Conservation (phyloP, 2,113 vertebrate species). For the Sylvicapra grimmia region DNA sequence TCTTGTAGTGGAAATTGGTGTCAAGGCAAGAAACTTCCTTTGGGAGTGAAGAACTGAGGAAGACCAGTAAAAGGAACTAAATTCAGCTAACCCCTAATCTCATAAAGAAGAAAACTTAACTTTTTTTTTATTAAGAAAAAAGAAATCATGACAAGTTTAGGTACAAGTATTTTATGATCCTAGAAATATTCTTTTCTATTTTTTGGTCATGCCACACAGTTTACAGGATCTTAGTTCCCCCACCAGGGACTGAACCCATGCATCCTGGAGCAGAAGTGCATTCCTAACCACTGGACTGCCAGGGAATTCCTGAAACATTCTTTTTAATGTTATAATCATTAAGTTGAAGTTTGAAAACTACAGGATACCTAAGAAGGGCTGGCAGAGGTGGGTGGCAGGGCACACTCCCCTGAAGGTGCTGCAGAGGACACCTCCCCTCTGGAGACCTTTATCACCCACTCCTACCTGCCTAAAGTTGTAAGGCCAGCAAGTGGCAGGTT, state of each 20-base stretch:
- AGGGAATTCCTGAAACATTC: not conserved
- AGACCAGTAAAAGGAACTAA: not conserved
- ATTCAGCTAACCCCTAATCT: not conserved
- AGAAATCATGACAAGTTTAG: not conserved
- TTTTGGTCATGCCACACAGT: not conserved
- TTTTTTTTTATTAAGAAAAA: not conserved
- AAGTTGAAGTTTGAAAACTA: not conserved
- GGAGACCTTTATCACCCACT: not conserved
- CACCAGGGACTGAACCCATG: not conserved
- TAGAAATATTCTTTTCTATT: not conserved
- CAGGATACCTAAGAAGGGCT: not conserved
- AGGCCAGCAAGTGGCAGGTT: not conserved
- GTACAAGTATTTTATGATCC: not conserved
- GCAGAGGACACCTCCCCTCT: not conserved
- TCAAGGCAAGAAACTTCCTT: not conserved
- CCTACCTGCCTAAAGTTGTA: not conserved
- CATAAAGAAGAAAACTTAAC: not conserved
- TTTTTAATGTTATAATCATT: not conserved
- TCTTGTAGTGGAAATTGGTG: not conserved
- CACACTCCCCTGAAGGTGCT: not conserved
- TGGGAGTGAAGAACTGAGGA: slow-evolving; percentile 15
- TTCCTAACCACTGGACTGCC: not conserved
- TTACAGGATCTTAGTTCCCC: not conserved
- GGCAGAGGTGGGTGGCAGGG: not conserved
- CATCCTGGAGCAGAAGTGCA: not conserved